Evolutionary conservation across 1,140 invertebrate genomes (phyloP).

Genomic region (Colletes gigas): DNA sequence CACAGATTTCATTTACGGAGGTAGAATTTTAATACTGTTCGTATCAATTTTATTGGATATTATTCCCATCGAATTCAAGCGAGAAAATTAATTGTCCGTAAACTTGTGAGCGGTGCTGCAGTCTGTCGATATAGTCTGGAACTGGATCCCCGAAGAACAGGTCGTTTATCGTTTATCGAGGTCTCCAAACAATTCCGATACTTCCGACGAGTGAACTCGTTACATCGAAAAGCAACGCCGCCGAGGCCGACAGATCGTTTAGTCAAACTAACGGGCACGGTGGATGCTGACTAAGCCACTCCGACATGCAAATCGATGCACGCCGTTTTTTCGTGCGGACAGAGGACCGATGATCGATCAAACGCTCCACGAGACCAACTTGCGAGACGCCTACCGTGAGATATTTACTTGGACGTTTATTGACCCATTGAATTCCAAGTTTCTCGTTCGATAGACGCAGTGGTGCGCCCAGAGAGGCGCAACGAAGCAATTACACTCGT

Average conservation of each 20-base stretch:
- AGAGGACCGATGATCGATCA: constrained; percentile 26
- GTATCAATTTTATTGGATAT: too few species aligned
- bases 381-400: constrained; percentile 16
- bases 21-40: too few species aligned
- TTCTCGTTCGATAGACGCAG: not conserved
- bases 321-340: constrained; percentile 27
- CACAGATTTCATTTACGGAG: too few species aligned
- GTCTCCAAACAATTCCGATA: constrained; percentile 25
- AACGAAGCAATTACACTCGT: too few species aligned
- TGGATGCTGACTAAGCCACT: constrained; percentile 72
- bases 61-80: too few species aligned
- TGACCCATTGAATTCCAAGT: constrained; percentile 24
- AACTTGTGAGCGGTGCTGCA: not conserved
- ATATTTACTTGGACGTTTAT: constrained; percentile 45
- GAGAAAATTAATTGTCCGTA: not conserved
- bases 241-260: constrained; percentile 61
- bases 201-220: constrained; percentile 56
- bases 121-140: not conserved
- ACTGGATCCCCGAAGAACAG: not conserved
- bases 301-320: constrained; percentile 72
- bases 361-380: constrained; percentile 18
- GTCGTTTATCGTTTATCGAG: constrained; percentile 9
- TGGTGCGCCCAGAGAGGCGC: too few species aligned
- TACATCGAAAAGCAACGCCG: constrained; percentile 56
- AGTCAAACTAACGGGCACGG: constrained; percentile 47